Evolutionary conservation across 2,888 invertebrate genomes (phyloP).

Genomic region (Drosophila kuntzei): DNA sequence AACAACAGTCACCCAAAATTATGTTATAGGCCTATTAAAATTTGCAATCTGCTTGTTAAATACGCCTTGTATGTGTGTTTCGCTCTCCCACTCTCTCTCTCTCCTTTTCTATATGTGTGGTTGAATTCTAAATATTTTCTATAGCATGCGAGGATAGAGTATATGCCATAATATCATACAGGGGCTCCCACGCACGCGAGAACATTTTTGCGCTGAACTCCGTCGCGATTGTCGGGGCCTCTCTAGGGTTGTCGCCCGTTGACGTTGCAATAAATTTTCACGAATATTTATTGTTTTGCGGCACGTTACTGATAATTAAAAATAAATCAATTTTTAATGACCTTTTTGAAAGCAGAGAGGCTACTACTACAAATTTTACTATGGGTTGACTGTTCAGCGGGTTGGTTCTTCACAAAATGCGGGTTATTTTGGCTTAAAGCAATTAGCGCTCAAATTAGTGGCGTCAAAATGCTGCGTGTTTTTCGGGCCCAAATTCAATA

Average conservation of each 20-base stretch:
- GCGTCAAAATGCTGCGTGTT: slow-evolving; percentile 63
- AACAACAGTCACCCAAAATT: slow-evolving; percentile 37
- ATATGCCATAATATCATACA: slow-evolving; percentile 12
- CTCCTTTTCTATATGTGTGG: background rate
- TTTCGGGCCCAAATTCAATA: slow-evolving; percentile 60
- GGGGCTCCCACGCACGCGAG: slow-evolving; percentile 47
- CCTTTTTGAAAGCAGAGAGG: slow-evolving; percentile 35
- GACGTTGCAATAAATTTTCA: slow-evolving; percentile 79
- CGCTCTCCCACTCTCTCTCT: background rate
- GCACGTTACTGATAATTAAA: slow-evolving; percentile 84
- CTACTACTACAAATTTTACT: slow-evolving; percentile 14
- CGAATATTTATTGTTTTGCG: slow-evolving; percentile 82
- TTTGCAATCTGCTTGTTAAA: slow-evolving; percentile 63
- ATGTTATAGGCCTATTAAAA: slow-evolving; percentile 65
- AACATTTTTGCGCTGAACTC: slow-evolving; percentile 36
- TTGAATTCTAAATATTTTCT: slow-evolving; percentile 58
- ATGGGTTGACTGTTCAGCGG: slow-evolving; percentile 18
- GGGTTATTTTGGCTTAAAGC: slow-evolving; percentile 52
- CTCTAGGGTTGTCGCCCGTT: slow-evolving; percentile 68
- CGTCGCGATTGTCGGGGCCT: slow-evolving; percentile 13
- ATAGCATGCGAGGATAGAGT: slow-evolving; percentile 13
- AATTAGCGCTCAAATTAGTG: slow-evolving; percentile 70
- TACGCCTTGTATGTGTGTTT: slow-evolving; percentile 19
- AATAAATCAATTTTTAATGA: slow-evolving; percentile 83
- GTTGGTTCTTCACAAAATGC: slow-evolving; percentile 12